Percentiles rank a stretch among this genome's conserved stretches.
These are phyloP conservation scores for Aphis gossypii DNA, from an alignment of 1,140 invertebrate genomes.

Conservation along the genomic window DNA sequence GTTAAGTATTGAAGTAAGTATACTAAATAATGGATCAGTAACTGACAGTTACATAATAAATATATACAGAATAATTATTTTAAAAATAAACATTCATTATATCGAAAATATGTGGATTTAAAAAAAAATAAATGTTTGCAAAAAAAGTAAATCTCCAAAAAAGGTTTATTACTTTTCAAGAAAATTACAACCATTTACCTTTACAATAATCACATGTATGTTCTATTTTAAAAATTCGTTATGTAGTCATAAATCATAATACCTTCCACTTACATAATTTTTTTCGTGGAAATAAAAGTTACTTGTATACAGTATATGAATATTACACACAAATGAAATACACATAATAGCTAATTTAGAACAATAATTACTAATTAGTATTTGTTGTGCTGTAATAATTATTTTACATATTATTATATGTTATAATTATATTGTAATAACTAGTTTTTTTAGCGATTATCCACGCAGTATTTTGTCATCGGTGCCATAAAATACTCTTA, in stretches of 20 bases:
- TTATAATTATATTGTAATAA: not conserved
- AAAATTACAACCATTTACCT: not conserved
- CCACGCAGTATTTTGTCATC: not conserved
- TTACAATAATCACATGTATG: not conserved
- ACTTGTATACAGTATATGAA: not conserved
- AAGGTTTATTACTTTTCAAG: not conserved
- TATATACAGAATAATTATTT: not conserved
- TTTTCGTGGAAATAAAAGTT: not conserved
- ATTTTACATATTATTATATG: not conserved
- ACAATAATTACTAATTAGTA: constrained; percentile 4
- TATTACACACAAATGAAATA: not conserved
- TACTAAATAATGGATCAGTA: not conserved
- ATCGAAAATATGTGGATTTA: not conserved
- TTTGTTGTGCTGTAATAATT: not conserved
- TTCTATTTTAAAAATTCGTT: not conserved
- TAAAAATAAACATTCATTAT: not conserved
- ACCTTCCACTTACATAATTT: not conserved
- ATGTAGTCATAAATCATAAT: not conserved
- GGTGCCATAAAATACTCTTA: not conserved
- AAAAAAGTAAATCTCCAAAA: not conserved
- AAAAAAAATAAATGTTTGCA: not conserved
- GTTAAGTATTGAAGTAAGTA: not conserved
- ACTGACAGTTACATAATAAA: not conserved
- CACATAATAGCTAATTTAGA: not conserved
- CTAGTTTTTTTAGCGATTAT: not conserved